Conservation (phyloP, 2,888 invertebrate species). For the Platycheirus rosarum region DNA sequence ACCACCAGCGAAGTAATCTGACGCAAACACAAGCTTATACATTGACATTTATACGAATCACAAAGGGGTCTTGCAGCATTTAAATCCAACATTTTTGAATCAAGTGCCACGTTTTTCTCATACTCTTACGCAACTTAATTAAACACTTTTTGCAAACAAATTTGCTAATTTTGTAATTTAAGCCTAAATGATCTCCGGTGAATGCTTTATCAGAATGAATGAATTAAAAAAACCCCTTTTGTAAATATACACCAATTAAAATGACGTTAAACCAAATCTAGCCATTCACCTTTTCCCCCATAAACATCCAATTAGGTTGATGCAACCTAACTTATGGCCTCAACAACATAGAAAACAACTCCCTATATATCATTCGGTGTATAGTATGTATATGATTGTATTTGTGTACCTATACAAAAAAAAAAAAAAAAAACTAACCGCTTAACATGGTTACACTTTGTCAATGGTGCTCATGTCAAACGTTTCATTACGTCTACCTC, state of each 20-base stretch:
- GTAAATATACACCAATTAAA: conserved; percentile 45
- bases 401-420: too few species aligned
- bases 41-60: too few species aligned
- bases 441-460: conserved; percentile 57
- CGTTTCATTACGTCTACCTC: conserved; percentile 53
- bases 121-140: too few species aligned
- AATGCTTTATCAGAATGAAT: conserved; percentile 24
- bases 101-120: too few species aligned
- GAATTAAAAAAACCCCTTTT: conserved; percentile 10
- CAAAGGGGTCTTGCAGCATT: too few species aligned
- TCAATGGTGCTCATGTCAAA: conserved; percentile 60
- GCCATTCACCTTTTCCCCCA: conserved; percentile 52
- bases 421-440: conserved; percentile 44
- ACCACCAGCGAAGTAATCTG: too few species aligned
- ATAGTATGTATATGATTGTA: not conserved
- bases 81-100: too few species aligned
- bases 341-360: conserved; percentile 1
- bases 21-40: too few species aligned
- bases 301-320: conserved; percentile 59
- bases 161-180: conserved; percentile 33
- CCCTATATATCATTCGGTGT: not conserved
- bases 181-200: conserved; percentile 5
- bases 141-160: too few species aligned
- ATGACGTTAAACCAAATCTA: conserved; percentile 56
- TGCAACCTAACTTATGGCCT: conserved; percentile 31